These are phyloP conservation scores for Eumeta japonica DNA, from an alignment of 1,140 invertebrate species.

Conservation along the genomic window DNA sequence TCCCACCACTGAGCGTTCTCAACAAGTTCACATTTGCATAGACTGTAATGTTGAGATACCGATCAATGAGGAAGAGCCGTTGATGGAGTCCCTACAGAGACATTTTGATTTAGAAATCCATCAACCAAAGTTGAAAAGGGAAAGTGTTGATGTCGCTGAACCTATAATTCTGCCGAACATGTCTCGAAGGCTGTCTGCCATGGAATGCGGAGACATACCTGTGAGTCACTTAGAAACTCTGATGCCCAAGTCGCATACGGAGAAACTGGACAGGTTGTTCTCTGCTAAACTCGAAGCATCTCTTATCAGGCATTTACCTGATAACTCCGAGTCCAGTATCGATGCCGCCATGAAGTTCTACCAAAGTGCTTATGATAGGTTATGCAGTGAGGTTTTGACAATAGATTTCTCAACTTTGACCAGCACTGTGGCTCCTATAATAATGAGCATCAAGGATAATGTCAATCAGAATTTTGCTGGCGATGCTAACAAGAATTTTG, in stretches of 20 bases:
- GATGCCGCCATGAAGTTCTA: slow-evolving; percentile 38
- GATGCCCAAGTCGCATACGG: slow-evolving; percentile 26
- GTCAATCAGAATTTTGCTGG: slow-evolving; percentile 44
- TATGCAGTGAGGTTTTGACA: slow-evolving; percentile 26
- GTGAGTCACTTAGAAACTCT: slow-evolving; percentile 25
- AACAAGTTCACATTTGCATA: slow-evolving; percentile 45
- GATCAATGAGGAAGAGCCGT: slow-evolving; percentile 36
- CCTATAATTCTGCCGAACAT: slow-evolving; percentile 41
- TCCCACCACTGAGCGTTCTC: slow-evolving; percentile 27
- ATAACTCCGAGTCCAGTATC: slow-evolving; percentile 41
- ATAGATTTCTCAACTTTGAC: slow-evolving; percentile 39
- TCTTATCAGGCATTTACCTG: slow-evolving; percentile 31
- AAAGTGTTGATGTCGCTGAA: slow-evolving; percentile 44
- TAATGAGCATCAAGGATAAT: slow-evolving; percentile 51
- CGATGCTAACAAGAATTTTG: slow-evolving; percentile 42
- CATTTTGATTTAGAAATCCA: slow-evolving; percentile 43
- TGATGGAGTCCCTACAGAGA: slow-evolving; percentile 45
- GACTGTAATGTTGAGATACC: slow-evolving; percentile 46
- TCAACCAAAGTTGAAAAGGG: slow-evolving; percentile 38
- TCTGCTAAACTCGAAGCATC: slow-evolving; percentile 27
- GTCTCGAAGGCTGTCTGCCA: slow-evolving; percentile 38
- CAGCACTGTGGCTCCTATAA: slow-evolving; percentile 44
- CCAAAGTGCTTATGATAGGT: slow-evolving; percentile 26
- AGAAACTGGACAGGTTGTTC: slow-evolving; percentile 34
- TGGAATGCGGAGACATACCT: slow-evolving; percentile 29